phyloP scores from a whole-genome alignment of 2,888 invertebrate species.

The Philonicus albiceps region DNA sequence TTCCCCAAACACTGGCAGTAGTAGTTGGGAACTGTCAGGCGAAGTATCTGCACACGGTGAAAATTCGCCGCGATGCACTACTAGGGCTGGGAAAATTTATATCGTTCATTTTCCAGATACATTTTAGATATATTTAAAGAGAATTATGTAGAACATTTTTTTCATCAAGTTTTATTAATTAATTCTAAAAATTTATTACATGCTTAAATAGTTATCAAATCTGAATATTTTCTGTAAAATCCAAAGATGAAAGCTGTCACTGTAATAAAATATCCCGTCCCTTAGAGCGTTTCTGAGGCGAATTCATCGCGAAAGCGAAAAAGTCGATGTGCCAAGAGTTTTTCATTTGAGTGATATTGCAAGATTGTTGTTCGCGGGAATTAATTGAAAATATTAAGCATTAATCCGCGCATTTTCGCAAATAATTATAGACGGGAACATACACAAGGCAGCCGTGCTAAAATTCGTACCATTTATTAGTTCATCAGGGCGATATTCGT shows the following conservation, averaged over 20 bases:
- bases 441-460: background rate
- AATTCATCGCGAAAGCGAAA: constrained; percentile 28
- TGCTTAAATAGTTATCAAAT: background rate
- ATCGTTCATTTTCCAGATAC: background rate
- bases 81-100: background rate
- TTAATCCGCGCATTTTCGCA: background rate
- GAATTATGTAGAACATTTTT: background rate
- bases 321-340: constrained; percentile 44
- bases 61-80: background rate
- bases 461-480: background rate
- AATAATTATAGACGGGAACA: background rate
- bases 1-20: background rate
- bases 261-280: background rate
- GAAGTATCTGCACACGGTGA: background rate
- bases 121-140: background rate
- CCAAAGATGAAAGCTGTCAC: background rate
- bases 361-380: constrained; percentile 44
- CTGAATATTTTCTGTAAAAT: background rate
- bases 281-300: background rate
- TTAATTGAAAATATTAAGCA: constrained; percentile 39
- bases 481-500: background rate
- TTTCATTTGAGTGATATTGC: constrained; percentile 34
- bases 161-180: background rate
- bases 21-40: background rate
- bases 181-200: background rate